phyloP scores from a whole-genome alignment of 2,113 vertebrate genomes.

The Pica pica region DNA sequence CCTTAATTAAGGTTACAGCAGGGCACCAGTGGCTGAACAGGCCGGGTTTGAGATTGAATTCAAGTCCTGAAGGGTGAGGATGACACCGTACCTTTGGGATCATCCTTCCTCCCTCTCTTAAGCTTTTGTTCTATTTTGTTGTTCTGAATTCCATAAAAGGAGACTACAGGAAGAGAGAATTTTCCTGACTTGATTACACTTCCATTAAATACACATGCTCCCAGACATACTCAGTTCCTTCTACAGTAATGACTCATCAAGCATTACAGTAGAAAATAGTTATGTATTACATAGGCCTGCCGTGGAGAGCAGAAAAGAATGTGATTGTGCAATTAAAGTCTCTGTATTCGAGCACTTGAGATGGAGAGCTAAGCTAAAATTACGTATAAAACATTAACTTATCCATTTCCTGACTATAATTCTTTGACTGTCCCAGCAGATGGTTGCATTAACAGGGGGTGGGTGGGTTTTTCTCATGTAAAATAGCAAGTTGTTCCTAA shows the following conservation, averaged over 20 bases:
- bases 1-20: background rate
- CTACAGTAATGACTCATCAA: constrained; percentile 31
- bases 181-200: background rate
- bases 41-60: background rate
- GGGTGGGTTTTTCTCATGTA: background rate
- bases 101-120: background rate
- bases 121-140: background rate
- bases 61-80: background rate
- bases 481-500: background rate
- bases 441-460: background rate
- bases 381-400: background rate
- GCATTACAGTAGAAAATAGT: constrained; percentile 26
- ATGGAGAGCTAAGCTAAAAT: background rate
- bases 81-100: background rate
- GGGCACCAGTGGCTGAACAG: background rate
- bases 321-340: background rate
- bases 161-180: constrained; percentile 2
- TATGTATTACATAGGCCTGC: background rate
- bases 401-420: background rate
- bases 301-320: constrained; percentile 17
- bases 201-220: background rate
- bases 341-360: background rate
- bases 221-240: background rate
- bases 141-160: constrained; percentile 30
- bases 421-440: background rate